These are phyloP conservation scores for Epizoanthus rinbou DNA, from an alignment of 92 coral and sea anemone species.

Conservation along the genomic window DNA sequence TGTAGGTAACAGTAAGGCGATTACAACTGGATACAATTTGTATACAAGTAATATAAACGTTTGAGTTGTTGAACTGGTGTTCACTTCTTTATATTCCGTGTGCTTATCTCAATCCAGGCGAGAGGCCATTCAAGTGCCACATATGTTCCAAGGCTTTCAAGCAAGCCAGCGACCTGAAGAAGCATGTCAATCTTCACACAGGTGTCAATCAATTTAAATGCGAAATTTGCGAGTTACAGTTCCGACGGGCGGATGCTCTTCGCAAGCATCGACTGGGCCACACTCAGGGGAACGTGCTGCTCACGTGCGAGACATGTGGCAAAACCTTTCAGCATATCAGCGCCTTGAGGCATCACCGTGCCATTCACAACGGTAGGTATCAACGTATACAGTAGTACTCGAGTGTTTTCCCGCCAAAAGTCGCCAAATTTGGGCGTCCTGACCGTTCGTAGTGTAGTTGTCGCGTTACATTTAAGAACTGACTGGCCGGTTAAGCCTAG, in stretches of 20 bases:
- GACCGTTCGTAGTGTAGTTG: background rate
- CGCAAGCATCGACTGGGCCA: constrained; percentile 93
- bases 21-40: background rate
- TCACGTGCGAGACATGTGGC: constrained; percentile 80
- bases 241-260: constrained; percentile 96
- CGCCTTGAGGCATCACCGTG: constrained; percentile 74
- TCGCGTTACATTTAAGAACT: no score
- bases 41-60: no score
- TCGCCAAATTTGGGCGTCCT: background rate
- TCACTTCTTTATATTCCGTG: background rate
- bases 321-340: constrained; percentile 74
- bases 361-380: constrained; percentile 72
- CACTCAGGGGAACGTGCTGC: constrained; percentile 68
- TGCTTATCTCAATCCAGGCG: constrained; percentile 61
- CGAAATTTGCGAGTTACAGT: constrained; percentile 94
- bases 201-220: constrained; percentile 96
- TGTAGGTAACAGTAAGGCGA: no score
- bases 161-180: constrained; percentile 97
- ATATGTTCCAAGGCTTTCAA: constrained; percentile 97
- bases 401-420: background rate
- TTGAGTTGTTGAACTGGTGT: background rate
- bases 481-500: no score
- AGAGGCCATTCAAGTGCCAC: constrained; percentile 94
- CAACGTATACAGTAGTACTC: no score
- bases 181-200: constrained; percentile 99